Evolutionary conservation across 37 sponge, comb jelly and placozoan genomes (phyloP).

Genomic region (Chondrosia reniformis): DNA sequence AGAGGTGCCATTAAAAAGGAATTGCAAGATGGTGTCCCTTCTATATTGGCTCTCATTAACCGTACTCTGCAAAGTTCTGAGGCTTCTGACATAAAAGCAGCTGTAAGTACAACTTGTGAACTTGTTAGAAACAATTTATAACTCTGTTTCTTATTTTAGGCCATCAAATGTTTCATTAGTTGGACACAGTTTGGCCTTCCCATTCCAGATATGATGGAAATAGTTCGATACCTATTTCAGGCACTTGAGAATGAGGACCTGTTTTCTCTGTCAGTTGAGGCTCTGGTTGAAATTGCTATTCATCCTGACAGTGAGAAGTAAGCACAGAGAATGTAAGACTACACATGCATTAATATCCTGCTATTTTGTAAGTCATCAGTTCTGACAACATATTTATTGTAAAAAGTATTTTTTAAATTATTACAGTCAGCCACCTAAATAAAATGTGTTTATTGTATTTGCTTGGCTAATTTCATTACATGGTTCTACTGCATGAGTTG

Average conservation of each 20-base stretch:
- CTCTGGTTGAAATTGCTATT: constrained; percentile 41
- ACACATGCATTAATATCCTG: too few relatives aligned
- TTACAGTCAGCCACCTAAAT: too few relatives aligned
- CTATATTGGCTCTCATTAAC: neutral
- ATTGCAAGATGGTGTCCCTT: neutral
- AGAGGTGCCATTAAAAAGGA: neutral
- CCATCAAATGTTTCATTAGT: constrained; percentile 59
- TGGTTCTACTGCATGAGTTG: too few relatives aligned
- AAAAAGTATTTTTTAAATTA: too few relatives aligned
- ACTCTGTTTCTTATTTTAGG: constrained; percentile 19
- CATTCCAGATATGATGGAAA: constrained; percentile 22
- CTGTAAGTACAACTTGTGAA: neutral
- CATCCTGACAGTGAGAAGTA: constrained; percentile 62
- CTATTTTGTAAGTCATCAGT: too few relatives aligned
- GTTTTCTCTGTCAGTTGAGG: constrained; percentile 22
- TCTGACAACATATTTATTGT: too few relatives aligned
- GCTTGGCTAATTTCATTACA: too few relatives aligned
- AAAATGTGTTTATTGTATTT: too few relatives aligned
- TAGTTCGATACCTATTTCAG: constrained; percentile 38
- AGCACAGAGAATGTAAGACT: constrained; percentile 6
- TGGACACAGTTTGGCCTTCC: constrained; percentile 63
- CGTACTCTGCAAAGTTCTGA: neutral
- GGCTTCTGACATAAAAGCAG: neutral
- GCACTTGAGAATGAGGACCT: constrained; percentile 39
- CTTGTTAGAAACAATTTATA: neutral